Base-by-base conservation (phyloP, 2,797 vertebrate species). In the Gymnocypris eckloni region DNA sequence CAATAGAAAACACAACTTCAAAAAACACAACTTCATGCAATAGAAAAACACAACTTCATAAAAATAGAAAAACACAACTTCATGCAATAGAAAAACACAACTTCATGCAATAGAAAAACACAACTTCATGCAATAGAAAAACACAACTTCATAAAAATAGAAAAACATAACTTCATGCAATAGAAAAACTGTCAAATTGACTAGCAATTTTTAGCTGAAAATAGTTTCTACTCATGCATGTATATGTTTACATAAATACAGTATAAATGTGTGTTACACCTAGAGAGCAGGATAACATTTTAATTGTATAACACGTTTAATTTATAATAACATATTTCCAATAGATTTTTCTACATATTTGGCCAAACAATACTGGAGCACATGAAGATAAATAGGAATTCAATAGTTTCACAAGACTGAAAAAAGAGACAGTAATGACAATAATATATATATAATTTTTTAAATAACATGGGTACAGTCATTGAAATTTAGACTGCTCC, bases 251-350 rank as follows among this genome's bases (percentile, higher is more conserved):
- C 71, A 64, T 33, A 33, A 66, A 66, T 45, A 20, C 15, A 37
- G 25, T 50, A n/a, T 25, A 45, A 12, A 37, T 39, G 6, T 50
- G 50, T 4, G 6, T 25, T 61, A 18, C 16, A 37, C 25, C 10
- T 18, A 13, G 8, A 77, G 22, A 25, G 6, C 16, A 9, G 71
- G 86, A 73, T 84, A 87, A 86, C 82, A 73, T 12, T 45, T 66
- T 67, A 66, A 67, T 25, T 83, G 20, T 39, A 50, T 41, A 12
- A 52, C 25, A 33, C 77, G 25, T 77, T 45, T 52, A 13, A 22
- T 52, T 52, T 20, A 9, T 41, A 8, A 59, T 45, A 18, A 2
- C 25, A 4, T 43, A 61, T 41, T 43, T 16, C 2, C 6, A 25
- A 16, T 59, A 0, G 7, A 22, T 76, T 3, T 22, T 52, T 75